Conservation (phyloP, 2,113 vertebrate species). For the Callorhinus ursinus region DNA sequence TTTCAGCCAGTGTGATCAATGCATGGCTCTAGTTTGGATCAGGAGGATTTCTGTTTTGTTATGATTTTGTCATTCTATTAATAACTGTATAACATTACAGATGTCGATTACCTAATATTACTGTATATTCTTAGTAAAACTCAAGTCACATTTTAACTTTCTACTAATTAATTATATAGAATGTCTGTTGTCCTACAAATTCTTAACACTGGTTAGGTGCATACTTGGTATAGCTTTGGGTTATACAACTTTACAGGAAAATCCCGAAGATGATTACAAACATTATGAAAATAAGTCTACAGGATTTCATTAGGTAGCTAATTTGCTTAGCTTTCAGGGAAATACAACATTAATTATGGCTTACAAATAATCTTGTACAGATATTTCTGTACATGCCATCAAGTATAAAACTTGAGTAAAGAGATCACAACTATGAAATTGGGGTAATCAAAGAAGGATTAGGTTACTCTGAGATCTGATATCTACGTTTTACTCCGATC, state of each 20-base stretch:
- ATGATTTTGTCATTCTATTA: not conserved
- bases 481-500: not conserved
- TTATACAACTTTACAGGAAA: not conserved
- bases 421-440: not conserved
- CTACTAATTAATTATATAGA: not conserved
- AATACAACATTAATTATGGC: not conserved
- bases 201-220: not conserved
- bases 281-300: not conserved
- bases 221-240: not conserved
- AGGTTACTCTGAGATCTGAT: not conserved
- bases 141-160: not conserved
- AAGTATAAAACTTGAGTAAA: not conserved
- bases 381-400: not conserved
- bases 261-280: not conserved
- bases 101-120: not conserved
- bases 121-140: not conserved
- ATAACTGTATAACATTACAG: not conserved
- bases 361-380: not conserved
- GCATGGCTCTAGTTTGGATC: not conserved
- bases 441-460: not conserved
- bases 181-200: not conserved
- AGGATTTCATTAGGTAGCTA: not conserved
- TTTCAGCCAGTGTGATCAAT: not conserved
- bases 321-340: not conserved
- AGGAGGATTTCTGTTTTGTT: not conserved